Evolutionary conservation across 37 sponge, comb jelly and placozoan genomes (phyloP).

Genomic region (Hexactinellida sp.): DNA sequence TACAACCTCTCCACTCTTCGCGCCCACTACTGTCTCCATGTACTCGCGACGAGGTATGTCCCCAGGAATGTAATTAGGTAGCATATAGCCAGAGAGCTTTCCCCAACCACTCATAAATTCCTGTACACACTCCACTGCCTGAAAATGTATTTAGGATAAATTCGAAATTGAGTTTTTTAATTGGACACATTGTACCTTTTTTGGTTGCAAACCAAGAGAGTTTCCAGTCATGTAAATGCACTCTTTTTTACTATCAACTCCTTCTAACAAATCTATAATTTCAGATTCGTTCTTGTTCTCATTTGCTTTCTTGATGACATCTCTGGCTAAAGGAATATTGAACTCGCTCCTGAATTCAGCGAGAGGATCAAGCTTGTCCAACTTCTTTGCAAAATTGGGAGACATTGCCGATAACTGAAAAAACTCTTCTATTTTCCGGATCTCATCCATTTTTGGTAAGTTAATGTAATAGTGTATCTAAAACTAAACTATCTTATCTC

Average conservation of each 20-base stretch:
- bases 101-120: neutral
- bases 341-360: slow-evolving; percentile 29
- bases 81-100: neutral
- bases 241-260: slow-evolving; percentile 28
- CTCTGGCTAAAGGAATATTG: slow-evolving; percentile 28
- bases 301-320: slow-evolving; percentile 24
- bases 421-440: neutral
- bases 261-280: neutral
- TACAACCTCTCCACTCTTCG: slow-evolving; percentile 47
- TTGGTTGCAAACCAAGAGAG: slow-evolving; percentile 83
- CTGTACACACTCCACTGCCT: neutral
- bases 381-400: slow-evolving; percentile 23
- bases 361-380: slow-evolving; percentile 43
- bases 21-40: slow-evolving; percentile 25
- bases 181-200: slow-evolving; percentile 26
- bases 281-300: neutral
- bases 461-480: neutral
- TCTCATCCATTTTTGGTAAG: neutral
- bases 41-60: neutral
- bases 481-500: neutral
- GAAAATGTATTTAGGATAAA: neutral
- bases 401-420: neutral
- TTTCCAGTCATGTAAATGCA: slow-evolving; percentile 64
- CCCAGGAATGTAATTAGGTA: neutral
- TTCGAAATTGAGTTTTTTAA: neutral